Evolutionary conservation across 2,113 vertebrate species (phyloP).

Genomic region (Athene noctua): DNA sequence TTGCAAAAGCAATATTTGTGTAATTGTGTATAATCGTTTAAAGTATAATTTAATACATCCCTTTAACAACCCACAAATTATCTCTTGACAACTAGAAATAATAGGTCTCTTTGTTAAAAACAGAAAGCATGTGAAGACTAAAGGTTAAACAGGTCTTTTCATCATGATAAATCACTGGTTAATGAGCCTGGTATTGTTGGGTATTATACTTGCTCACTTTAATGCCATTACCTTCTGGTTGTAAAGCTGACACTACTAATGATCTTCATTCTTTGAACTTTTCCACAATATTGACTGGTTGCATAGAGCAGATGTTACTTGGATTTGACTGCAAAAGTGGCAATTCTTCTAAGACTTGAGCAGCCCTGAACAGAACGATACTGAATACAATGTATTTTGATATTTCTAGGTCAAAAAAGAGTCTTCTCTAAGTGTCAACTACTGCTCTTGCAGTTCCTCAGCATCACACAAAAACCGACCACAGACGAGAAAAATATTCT

Average conservation of each 20-base stretch:
- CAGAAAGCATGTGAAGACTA: constrained; percentile 82
- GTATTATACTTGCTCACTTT: constrained; percentile 89
- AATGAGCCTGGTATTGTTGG: constrained; percentile 93
- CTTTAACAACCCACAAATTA: constrained; percentile 81
- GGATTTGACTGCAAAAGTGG: constrained; percentile 71
- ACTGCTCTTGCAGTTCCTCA: not conserved
- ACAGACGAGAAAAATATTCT: not conserved
- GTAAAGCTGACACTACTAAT: constrained; percentile 97
- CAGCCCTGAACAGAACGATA: constrained; percentile 27
- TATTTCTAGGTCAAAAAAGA: not conserved
- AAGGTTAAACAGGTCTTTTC: constrained; percentile 97
- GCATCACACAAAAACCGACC: not conserved
- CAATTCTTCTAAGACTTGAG: constrained; percentile 47
- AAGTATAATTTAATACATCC: constrained; percentile 78
- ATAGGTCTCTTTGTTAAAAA: constrained; percentile 81
- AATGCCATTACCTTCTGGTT: constrained; percentile 92
- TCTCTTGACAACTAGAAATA: constrained; percentile 83
- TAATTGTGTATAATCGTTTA: constrained; percentile 65
- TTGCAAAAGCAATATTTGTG: constrained; percentile 43
- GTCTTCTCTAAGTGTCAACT: not conserved
- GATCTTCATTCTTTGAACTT: constrained; percentile 95
- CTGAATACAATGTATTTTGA: constrained; percentile 63
- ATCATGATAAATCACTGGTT: constrained; percentile 99
- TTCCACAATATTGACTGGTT: constrained; percentile 96
- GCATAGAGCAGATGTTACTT: constrained; percentile 94